Conservation (phyloP, 2,888 invertebrate genomes). For the Tenthredo amoena region DNA sequence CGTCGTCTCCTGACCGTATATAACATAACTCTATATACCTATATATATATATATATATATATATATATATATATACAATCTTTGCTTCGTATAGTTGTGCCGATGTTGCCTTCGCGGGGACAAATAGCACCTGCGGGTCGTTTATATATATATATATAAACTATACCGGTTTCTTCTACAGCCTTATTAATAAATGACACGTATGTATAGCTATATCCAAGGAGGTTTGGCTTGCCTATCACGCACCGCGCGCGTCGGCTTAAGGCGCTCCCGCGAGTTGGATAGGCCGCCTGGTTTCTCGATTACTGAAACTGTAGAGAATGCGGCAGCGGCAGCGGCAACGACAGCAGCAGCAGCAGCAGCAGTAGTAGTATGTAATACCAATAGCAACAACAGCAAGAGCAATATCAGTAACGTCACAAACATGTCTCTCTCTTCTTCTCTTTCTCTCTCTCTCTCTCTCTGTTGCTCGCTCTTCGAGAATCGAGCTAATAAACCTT, state of each 20-base stretch:
- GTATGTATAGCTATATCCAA: constrained; percentile 61
- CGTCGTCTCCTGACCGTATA: neutral
- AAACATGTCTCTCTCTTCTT: neutral
- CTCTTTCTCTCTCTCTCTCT: neutral
- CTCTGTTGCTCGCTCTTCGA: neutral
- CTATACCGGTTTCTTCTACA: constrained; percentile 69
- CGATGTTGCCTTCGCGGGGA: constrained; percentile 37
- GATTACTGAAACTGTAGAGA: constrained; percentile 64
- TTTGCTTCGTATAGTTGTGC: neutral
- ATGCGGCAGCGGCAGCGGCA: constrained; percentile 58
- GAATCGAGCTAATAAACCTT: neutral
- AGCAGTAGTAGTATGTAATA: neutral
- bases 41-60: constrained; percentile 54
- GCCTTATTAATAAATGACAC: constrained; percentile 72
- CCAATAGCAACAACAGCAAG: neutral
- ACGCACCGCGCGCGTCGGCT: constrained; percentile 44
- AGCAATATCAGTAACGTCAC: neutral
- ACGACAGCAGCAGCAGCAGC: neutral
- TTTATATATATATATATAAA: constrained; percentile 59
- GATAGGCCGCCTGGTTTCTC: constrained; percentile 62
- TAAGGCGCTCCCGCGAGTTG: constrained; percentile 57
- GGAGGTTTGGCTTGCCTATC: constrained; percentile 66
- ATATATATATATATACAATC: constrained; percentile 50
- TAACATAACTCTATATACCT: constrained; percentile 44
- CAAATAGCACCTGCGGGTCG: constrained; percentile 60